These are phyloP conservation scores for Falco biarmicus DNA, from an alignment of 2,797 vertebrate genomes.

Conservation along the genomic window DNA sequence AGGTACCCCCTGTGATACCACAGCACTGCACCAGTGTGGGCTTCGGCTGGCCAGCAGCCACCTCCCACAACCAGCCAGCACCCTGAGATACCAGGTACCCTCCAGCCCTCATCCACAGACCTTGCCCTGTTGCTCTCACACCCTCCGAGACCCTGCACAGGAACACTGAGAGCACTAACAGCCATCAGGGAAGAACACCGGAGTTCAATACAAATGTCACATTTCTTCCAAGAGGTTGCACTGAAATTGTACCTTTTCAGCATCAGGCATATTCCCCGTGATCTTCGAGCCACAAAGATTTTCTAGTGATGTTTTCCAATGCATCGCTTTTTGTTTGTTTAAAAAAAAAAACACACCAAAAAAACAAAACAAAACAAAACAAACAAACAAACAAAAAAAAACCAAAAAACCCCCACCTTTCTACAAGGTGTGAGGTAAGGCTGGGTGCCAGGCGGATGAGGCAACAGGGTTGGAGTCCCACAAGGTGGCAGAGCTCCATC, in stretches of 20 bases:
- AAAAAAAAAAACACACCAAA: too few species aligned
- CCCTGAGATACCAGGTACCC: accelerated
- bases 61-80: neutral
- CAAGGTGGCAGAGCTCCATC: constrained; percentile 56
- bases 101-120: neutral
- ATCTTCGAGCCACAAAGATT: too few species aligned
- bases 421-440: accelerated
- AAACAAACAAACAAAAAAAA: too few species aligned
- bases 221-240: neutral
- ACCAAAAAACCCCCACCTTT: neutral
- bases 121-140: neutral
- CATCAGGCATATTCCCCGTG: accelerated
- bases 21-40: accelerated
- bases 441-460: neutral
- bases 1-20: accelerated
- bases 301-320: accelerated
- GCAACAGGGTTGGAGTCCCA: neutral
- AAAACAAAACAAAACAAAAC: too few species aligned
- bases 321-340: too few species aligned
- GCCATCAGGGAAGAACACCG: accelerated
- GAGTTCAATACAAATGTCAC: accelerated
- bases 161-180: accelerated
- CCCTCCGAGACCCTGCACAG: accelerated
- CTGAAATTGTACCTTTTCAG: neutral
- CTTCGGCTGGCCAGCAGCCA: neutral